phyloP scores from a whole-genome alignment of 2,797 vertebrate species.

The Paguma larvata region DNA sequence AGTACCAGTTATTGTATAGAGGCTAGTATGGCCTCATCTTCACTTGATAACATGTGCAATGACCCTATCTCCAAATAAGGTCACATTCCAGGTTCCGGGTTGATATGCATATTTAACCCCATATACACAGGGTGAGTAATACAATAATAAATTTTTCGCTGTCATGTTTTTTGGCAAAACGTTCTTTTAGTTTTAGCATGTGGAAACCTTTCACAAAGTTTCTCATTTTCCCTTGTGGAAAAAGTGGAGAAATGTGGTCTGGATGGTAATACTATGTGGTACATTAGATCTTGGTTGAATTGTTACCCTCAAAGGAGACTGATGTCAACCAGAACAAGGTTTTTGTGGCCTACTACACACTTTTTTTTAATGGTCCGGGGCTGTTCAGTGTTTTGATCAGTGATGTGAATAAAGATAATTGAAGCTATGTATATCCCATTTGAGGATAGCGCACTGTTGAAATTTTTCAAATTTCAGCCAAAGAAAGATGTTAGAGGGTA shows the following conservation, averaged over 20 bases:
- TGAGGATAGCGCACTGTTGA: background rate
- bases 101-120: background rate
- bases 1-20: background rate
- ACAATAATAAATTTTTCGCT: background rate
- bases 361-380: slow-evolving; percentile 2
- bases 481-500: background rate
- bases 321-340: background rate
- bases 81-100: background rate
- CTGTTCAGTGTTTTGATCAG: background rate
- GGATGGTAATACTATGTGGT: background rate
- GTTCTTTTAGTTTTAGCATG: background rate
- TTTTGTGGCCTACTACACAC: background rate
- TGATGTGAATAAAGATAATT: slow-evolving; percentile 8
- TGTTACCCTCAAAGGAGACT: background rate
- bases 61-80: background rate
- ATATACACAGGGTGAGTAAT: background rate
- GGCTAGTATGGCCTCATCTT: background rate
- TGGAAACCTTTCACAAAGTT: background rate
- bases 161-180: background rate
- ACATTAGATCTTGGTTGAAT: background rate
- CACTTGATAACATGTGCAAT: background rate
- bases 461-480: slow-evolving; percentile 38
- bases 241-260: slow-evolving; percentile 53
- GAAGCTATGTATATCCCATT: background rate
- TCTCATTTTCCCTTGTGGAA: slow-evolving; percentile 33